Percentiles rank a stretch among this genome's conserved stretches.
Evolutionary conservation across 2,888 invertebrate genomes (phyloP).

Genomic region (Mesorhabditis sp.): DNA sequence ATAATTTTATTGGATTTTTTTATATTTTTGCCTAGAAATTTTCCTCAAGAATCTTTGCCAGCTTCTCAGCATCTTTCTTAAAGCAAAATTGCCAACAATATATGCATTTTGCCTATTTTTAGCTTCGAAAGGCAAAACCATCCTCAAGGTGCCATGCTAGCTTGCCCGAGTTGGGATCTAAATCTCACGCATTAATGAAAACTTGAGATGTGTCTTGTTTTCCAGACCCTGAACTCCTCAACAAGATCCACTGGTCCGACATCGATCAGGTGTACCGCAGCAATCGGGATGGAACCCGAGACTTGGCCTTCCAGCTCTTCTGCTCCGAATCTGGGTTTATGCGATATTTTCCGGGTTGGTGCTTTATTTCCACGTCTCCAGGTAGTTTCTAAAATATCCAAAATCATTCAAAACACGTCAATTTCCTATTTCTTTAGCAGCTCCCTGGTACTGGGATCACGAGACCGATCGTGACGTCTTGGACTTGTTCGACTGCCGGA

Average conservation of each 20-base stretch:
- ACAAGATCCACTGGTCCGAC: conserved; percentile 88
- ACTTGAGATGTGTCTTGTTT: not conserved
- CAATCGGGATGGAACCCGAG: conserved; percentile 53
- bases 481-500: conserved; percentile 79
- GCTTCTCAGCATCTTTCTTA: no score
- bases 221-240: conserved; percentile 75
- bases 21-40: no score
- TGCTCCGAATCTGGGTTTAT: conserved; percentile 88
- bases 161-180: no score
- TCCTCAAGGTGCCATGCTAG: no score
- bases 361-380: not conserved
- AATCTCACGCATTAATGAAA: no score
- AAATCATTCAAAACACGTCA: not conserved
- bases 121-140: no score
- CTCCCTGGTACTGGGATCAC: conserved; percentile 56
- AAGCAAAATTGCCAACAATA: no score
- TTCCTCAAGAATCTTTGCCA: no score
- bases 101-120: no score
- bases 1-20: no score
- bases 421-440: conserved; percentile 25
- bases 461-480: conserved; percentile 29
- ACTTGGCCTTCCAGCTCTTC: conserved; percentile 83
- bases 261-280: conserved; percentile 68
- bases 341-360: conserved; percentile 82
- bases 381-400: not conserved